Evolutionary conservation across 2,113 vertebrate species (phyloP).

Genomic region (Pardalotus punctatus): DNA sequence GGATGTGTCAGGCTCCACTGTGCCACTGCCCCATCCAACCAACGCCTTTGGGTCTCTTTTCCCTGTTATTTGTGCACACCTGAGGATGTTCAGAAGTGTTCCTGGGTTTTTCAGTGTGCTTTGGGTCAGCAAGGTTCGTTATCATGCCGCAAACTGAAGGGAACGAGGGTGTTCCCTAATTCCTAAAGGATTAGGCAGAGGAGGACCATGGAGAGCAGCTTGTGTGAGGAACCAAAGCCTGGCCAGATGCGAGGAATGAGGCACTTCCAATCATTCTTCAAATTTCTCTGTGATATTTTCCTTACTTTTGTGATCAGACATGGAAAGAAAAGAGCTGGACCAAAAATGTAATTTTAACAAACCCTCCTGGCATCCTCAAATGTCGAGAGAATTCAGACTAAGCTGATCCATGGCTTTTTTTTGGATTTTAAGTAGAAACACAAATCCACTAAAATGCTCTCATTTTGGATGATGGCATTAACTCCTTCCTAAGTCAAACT

Average conservation of each 20-base stretch:
- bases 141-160: background rate
- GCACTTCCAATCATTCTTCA: background rate
- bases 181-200: background rate
- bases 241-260: background rate
- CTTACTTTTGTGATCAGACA: background rate
- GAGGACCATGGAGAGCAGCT: background rate
- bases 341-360: background rate
- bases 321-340: background rate
- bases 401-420: background rate
- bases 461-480: background rate
- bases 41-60: background rate
- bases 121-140: background rate
- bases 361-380: background rate
- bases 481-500: background rate
- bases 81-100: background rate
- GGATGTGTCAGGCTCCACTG: background rate
- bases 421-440: background rate
- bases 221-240: background rate
- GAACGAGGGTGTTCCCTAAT: accelerated
- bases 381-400: background rate
- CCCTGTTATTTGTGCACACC: background rate
- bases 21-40: background rate
- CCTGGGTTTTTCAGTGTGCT: background rate
- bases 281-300: background rate
- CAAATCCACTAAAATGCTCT: background rate